These are phyloP conservation scores for Drosophila sproati DNA, from an alignment of 1,140 invertebrate species.

Conservation along the genomic window DNA sequence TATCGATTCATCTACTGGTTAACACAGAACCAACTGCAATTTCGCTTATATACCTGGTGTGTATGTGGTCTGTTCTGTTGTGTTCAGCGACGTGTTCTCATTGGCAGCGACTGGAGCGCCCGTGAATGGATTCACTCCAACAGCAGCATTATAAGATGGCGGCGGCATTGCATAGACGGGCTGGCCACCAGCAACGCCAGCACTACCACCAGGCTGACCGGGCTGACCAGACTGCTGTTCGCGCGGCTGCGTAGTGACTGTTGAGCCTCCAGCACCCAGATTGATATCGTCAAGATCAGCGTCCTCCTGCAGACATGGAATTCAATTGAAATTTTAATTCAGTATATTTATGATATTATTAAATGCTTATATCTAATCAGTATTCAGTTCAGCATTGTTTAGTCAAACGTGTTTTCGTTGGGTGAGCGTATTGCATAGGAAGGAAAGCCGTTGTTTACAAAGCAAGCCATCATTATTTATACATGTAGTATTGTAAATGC, in stretches of 20 bases:
- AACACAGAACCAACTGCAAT: conserved; percentile 21
- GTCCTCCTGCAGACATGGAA: conserved; percentile 82
- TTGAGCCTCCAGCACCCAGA: conserved; percentile 70
- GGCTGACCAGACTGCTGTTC: conserved; percentile 49
- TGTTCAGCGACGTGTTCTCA: conserved; percentile 86
- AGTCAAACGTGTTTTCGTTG: conserved; percentile 64
- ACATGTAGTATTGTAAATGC: conserved; percentile 7
- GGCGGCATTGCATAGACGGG: conserved; percentile 85
- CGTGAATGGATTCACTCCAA: conserved; percentile 83
- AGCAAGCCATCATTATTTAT: conserved; percentile 13
- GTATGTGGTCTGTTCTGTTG: conserved; percentile 86
- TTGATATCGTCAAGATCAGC: conserved; percentile 84
- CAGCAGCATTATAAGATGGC: conserved; percentile 53
- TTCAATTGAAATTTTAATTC: not conserved
- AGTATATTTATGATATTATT: too few relatives aligned
- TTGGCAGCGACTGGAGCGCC: conserved; percentile 79
- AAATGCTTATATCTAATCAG: too few relatives aligned
- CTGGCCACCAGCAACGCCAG: conserved; percentile 55
- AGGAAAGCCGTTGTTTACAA: conserved; percentile 36
- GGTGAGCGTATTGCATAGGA: not conserved
- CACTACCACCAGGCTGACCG: too few relatives aligned
- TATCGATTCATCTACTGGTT: conserved; percentile 14
- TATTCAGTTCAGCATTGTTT: conserved; percentile 49
- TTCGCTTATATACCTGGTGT: conserved; percentile 85
- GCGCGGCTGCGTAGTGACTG: conserved; percentile 85